phyloP scores from a whole-genome alignment of 2,888 invertebrate genomes.

The Calameuta idolon region DNA sequence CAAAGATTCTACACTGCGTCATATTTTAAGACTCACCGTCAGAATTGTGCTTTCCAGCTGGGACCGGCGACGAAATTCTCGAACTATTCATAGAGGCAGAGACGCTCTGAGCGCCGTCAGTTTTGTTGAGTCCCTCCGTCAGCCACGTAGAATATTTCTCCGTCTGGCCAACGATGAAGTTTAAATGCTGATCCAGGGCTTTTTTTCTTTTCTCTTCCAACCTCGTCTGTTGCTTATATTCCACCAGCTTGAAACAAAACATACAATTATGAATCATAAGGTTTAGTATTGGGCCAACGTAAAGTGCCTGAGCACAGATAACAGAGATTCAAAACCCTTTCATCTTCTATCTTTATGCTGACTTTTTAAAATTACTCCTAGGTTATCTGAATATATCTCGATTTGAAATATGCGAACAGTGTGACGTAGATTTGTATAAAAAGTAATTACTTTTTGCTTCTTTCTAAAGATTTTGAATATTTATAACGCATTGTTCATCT shows the following conservation, averaged over 20 bases:
- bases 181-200: slow-evolving; percentile 95
- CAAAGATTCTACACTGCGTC: not conserved
- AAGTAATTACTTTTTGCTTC: not conserved
- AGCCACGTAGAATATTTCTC: slow-evolving; percentile 95
- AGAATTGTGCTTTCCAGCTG: slow-evolving; percentile 57
- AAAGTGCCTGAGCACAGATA: not conserved
- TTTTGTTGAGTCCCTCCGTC: slow-evolving; percentile 85
- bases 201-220: slow-evolving; percentile 95
- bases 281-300: not conserved
- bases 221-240: slow-evolving; percentile 92
- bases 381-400: not conserved
- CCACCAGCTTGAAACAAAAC: slow-evolving; percentile 77
- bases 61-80: slow-evolving; percentile 63
- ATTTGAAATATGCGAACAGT: not conserved
- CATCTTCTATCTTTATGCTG: not conserved
- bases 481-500: not conserved
- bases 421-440: not conserved
- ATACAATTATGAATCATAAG: not conserved
- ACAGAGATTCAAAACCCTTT: not conserved
- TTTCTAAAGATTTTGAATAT: slow-evolving; percentile 25
- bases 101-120: slow-evolving; percentile 62
- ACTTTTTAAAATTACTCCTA: not conserved
- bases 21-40: slow-evolving; percentile 55
- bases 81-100: slow-evolving; percentile 66
- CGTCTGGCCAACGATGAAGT: slow-evolving; percentile 98